Percentiles rank a stretch among this genome's conserved stretches.
phyloP scores from a whole-genome alignment of 2,888 invertebrate genomes.

The Acleris sparsana region DNA sequence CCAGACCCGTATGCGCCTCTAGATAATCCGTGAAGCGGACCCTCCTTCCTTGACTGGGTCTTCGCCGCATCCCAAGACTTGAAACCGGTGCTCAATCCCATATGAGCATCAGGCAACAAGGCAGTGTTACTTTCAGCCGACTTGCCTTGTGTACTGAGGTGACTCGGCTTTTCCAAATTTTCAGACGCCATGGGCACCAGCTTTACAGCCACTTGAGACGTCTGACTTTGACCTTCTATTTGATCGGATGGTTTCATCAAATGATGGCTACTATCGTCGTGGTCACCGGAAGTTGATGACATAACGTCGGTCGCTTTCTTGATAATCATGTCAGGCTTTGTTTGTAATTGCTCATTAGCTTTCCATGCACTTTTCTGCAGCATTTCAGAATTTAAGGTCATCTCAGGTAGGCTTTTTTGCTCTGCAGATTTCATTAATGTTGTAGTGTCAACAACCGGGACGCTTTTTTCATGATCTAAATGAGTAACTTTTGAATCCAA shows the following conservation, averaged over 20 bases:
- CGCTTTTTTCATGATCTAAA: slow-evolving; percentile 29
- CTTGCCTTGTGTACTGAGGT: slow-evolving; percentile 42
- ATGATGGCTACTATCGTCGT: slow-evolving; percentile 2
- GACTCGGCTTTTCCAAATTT: slow-evolving; percentile 21
- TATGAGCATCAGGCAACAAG: slow-evolving; percentile 49
- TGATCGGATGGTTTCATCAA: slow-evolving; percentile 28
- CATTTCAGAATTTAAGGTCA: background rate
- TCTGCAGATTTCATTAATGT: slow-evolving; percentile 38
- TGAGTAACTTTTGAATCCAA: slow-evolving; percentile 28
- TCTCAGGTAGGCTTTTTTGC: slow-evolving; percentile 11
- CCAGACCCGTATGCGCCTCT: slow-evolving; percentile 56
- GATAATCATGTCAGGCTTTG: slow-evolving; percentile 4
- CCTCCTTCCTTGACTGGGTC: slow-evolving; percentile 56
- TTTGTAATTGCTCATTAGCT: background rate
- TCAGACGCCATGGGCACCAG: background rate
- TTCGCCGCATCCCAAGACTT: slow-evolving; percentile 47
- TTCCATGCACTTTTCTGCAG: background rate
- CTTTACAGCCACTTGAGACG: slow-evolving; percentile 9
- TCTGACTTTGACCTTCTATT: slow-evolving; percentile 31
- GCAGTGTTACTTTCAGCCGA: slow-evolving; percentile 51
- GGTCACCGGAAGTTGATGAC: slow-evolving; percentile 1
- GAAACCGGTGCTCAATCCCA: slow-evolving; percentile 54
- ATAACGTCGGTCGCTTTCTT: background rate
- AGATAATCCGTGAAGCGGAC: slow-evolving; percentile 47
- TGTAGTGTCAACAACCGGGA: slow-evolving; percentile 32